These are phyloP conservation scores for Seriola rivoliana DNA, from an alignment of 2,113 vertebrate genomes.

Conservation along the genomic window DNA sequence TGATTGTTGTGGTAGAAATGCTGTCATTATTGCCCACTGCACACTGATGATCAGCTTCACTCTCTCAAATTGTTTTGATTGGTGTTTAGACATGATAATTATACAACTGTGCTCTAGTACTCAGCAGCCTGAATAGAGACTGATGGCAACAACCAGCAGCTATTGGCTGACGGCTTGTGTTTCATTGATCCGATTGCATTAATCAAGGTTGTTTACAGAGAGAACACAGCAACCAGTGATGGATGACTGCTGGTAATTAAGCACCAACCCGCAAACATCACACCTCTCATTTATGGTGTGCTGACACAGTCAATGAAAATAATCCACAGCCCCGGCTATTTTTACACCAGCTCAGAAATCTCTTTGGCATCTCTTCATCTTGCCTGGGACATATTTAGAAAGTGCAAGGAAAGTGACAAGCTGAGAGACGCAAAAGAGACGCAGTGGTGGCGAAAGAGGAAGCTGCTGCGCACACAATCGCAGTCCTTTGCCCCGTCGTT, in stretches of 20 bases:
- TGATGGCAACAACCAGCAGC: constrained; percentile 61
- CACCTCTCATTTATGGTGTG: constrained; percentile 50
- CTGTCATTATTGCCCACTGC: background rate
- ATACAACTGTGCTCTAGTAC: constrained; percentile 34
- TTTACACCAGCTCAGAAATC: constrained; percentile 32
- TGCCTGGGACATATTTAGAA: background rate
- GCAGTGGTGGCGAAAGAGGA: constrained; percentile 14
- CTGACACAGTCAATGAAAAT: constrained; percentile 53
- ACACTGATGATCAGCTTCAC: constrained; percentile 39
- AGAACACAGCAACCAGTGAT: constrained; percentile 59
- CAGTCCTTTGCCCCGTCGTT: constrained; percentile 35
- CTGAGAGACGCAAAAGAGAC: background rate
- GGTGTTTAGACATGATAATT: constrained; percentile 50
- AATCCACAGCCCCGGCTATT: constrained; percentile 35
- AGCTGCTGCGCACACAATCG: constrained; percentile 28
- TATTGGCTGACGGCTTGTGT: constrained; percentile 55
- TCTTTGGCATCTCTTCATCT: constrained; percentile 15
- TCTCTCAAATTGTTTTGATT: constrained; percentile 60
- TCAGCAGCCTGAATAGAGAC: constrained; percentile 38
- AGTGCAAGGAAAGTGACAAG: background rate
- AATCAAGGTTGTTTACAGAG: constrained; percentile 72
- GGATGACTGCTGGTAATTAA: constrained; percentile 63
- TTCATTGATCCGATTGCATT: constrained; percentile 72
- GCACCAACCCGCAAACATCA: constrained; percentile 57
- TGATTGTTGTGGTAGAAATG: constrained; percentile 20